These are phyloP conservation scores for Lucilia sericata DNA, from an alignment of 1,140 invertebrate species.

Conservation along the genomic window DNA sequence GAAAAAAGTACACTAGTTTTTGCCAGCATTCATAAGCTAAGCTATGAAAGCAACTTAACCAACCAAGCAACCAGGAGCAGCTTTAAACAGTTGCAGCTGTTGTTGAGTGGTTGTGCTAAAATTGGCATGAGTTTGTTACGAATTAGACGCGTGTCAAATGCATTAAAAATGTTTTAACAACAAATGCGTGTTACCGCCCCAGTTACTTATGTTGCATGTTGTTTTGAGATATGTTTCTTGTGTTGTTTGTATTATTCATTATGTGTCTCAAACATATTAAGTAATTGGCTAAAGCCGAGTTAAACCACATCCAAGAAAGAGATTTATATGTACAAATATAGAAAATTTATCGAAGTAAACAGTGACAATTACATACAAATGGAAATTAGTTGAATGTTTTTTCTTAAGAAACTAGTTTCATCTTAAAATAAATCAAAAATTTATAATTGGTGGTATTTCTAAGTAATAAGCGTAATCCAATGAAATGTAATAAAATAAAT, in stretches of 20 bases:
- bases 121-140: neutral
- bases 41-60: too few species aligned
- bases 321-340: neutral
- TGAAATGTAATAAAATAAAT: too few species aligned
- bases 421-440: neutral
- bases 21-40: too few species aligned
- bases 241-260: neutral
- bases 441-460: neutral
- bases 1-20: too few species aligned
- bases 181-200: constrained; percentile 3
- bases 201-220: neutral
- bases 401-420: neutral
- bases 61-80: too few species aligned
- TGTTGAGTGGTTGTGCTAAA: neutral
- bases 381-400: neutral
- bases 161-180: neutral
- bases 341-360: neutral
- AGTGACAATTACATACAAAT: neutral
- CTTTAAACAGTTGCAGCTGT: too few species aligned
- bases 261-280: neutral
- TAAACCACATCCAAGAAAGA: neutral
- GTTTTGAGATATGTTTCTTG: too few species aligned
- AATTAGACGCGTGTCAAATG: neutral
- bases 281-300: neutral
- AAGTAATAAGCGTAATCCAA: neutral